Evolutionary conservation across 2,113 vertebrate genomes (phyloP).

Genomic region (Varanus salvator): DNA sequence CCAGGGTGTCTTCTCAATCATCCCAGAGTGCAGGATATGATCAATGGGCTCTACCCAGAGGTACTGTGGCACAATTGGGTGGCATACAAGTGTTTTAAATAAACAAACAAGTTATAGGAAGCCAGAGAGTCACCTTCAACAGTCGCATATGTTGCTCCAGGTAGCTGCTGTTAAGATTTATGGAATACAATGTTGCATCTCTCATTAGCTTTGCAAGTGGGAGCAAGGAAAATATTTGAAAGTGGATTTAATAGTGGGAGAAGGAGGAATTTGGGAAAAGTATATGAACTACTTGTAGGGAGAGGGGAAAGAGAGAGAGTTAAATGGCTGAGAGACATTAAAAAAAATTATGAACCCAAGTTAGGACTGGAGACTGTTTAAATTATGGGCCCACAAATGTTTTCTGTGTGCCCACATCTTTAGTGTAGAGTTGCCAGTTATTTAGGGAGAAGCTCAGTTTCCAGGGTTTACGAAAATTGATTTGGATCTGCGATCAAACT

Average conservation of each 20-base stretch:
- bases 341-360: not conserved
- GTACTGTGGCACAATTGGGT: no score
- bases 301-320: not conserved
- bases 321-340: not conserved
- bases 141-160: no score
- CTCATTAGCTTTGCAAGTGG: not conserved
- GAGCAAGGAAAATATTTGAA: not conserved
- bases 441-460: conserved; percentile 43
- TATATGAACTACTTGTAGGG: not conserved
- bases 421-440: conserved; percentile 32
- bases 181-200: not conserved
- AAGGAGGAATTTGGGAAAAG: not conserved
- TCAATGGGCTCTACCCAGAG: no score
- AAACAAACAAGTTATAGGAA: no score
- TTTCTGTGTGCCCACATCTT: conserved; percentile 22
- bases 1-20: no score
- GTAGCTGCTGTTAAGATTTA: not conserved
- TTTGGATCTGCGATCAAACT: conserved; percentile 45
- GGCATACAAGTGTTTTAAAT: no score
- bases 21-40: no score
- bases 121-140: no score
- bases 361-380: not conserved
- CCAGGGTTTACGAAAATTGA: conserved; percentile 40
- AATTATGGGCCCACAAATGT: not conserved
- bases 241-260: no score